Evolutionary conservation across 2,113 vertebrate genomes (phyloP), one percentile per base, ranked within the genome.

Genomic region (Montifringilla adamsi): DNA sequence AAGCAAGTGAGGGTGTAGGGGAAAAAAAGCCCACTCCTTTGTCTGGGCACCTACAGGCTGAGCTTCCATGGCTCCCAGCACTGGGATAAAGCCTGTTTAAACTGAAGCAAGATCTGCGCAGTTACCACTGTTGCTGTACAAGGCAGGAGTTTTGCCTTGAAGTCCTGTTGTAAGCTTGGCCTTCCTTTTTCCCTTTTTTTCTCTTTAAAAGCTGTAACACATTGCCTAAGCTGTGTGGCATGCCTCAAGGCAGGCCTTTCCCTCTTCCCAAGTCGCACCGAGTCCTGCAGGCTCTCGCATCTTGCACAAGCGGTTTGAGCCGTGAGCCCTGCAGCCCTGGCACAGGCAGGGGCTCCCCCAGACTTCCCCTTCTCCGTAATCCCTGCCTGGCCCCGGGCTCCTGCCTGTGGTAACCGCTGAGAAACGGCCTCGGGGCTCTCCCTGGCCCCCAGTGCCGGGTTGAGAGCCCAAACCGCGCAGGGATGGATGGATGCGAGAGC

Each of bases 181-280:
- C 2, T 60, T 60, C 53, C 46, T 66, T 81, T 79, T 49, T 13
- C 27, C 10, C 15, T 43, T 41, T 47, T n/a, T 17, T 26, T 33
- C 27, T 21, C 33, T 46, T 17, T 26, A 6, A 67, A 41, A 52
- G 68, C 79, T 75, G 39, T 41, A 72, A 68, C 0, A 0, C 1
- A 0, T 72, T 84, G 90, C 72, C 91, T 58, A 78, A 93, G 37
- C 83, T 26, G 68, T 78, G 76, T n/a, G 88, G 90, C 56, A 2
- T 39, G 76, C 79, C 79, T 68, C 90, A 78, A 31, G 81, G 50
- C 79, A 84, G 88, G 37, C 69, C 85, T 92, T 88, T 87, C 79
- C 79, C 85, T 78, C 80, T 89, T 59, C 73, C 82, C 87, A 47
- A 6, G 2, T 31, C 46, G 58, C 87, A 68, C 17, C 0, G 1